Percentiles rank a stretch among this genome's conserved stretches.
phyloP scores from a whole-genome alignment of 2,888 invertebrate species.

The Drosophila setosimentum region DNA sequence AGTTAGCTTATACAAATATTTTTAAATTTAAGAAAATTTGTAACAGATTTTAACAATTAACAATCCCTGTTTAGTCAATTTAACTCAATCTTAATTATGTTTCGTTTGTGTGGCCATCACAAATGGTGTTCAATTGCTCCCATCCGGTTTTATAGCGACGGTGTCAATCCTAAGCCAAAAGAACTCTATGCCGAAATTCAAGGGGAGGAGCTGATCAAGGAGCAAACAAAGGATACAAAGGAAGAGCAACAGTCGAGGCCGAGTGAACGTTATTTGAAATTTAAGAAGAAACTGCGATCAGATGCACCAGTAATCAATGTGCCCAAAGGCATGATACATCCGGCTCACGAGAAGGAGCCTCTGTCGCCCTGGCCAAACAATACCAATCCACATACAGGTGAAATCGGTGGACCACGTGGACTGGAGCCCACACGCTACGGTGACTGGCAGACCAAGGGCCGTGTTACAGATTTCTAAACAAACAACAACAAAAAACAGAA shows the following conservation, averaged over 20 bases:
- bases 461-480: constrained; percentile 96
- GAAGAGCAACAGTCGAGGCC: constrained; percentile 40
- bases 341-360: constrained; percentile 92
- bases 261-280: constrained; percentile 88
- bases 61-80: not conserved
- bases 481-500: not conserved
- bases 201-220: not conserved
- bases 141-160: not conserved
- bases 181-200: not conserved
- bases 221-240: not conserved
- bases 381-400: constrained; percentile 96
- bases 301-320: constrained; percentile 88
- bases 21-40: no score
- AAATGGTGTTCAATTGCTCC: not conserved
- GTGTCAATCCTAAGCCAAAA: fast-evolving
- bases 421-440: constrained; percentile 99
- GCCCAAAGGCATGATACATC: constrained; percentile 90
- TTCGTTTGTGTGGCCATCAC: not conserved
- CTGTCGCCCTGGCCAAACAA: constrained; percentile 93
- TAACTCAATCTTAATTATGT: not conserved
- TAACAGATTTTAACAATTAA: fast-evolving
- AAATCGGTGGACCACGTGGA: constrained; percentile 96
- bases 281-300: constrained; percentile 90
- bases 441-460: constrained; percentile 99
- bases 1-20: not conserved